These are phyloP conservation scores for Xestia c-nigrum DNA, from an alignment of 2,888 invertebrate genomes.

Conservation along the genomic window DNA sequence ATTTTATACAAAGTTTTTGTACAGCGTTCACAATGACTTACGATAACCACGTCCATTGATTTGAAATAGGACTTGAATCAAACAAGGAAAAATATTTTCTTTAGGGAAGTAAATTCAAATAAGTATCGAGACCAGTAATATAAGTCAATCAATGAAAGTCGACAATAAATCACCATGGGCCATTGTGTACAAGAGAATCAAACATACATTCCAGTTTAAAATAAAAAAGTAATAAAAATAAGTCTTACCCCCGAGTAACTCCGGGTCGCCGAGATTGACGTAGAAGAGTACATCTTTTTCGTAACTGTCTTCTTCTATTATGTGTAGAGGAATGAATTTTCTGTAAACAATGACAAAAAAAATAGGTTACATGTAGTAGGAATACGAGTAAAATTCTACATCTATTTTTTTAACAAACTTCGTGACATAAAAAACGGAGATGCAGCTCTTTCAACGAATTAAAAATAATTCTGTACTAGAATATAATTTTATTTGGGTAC, in stretches of 20 bases:
- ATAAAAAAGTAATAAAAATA: background rate
- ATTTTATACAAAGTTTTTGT: background rate
- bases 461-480: background rate
- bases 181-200: background rate
- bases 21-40: background rate
- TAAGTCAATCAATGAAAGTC: constrained; percentile 9
- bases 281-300: constrained; percentile 98
- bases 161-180: background rate
- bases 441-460: background rate
- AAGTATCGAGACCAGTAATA: background rate
- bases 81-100: background rate
- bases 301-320: constrained; percentile 99
- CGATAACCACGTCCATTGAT: background rate
- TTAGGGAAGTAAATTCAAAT: background rate
- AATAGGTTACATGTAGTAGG: background rate
- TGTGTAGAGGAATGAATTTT: constrained; percentile 95
- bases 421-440: background rate
- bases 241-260: constrained; percentile 95
- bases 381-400: background rate
- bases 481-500: background rate
- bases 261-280: constrained; percentile 97
- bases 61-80: constrained; percentile 1
- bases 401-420: background rate
- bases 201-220: background rate
- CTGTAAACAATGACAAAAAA: constrained; percentile 91